Percentiles rank a stretch among this genome's conserved stretches.
Conservation (phyloP, 2,113 vertebrate species). For the Cisticola juncidis region DNA sequence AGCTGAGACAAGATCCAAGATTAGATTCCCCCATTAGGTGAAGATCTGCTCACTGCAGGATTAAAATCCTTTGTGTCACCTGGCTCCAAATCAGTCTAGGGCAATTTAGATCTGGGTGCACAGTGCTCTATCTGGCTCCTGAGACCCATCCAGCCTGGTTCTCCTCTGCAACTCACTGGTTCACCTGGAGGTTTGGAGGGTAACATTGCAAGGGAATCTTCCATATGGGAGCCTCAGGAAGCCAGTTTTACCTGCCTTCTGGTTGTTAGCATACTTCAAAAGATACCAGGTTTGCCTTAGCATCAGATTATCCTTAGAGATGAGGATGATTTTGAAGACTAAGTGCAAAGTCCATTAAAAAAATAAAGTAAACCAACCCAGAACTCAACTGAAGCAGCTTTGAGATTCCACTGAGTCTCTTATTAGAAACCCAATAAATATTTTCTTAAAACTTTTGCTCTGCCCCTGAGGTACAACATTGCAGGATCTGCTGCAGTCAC, state of each 20-base stretch:
- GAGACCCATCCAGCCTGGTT: not conserved
- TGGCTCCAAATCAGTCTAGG: not conserved
- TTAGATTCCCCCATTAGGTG: not conserved
- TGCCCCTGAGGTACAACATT: not conserved
- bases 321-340: not conserved
- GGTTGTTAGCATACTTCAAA: not conserved
- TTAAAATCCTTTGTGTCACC: not conserved
- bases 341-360: not conserved
- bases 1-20: conserved; percentile 4
- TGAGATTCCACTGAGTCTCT: not conserved
- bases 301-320: not conserved
- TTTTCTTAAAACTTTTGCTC: not conserved
- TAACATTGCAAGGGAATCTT: not conserved
- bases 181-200: not conserved
- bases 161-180: rapidly evolving
- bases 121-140: not conserved
- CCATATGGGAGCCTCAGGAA: not conserved
- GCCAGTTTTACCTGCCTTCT: conserved; percentile 2
- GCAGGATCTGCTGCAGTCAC: not conserved
- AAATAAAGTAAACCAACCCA: not conserved
- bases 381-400: not conserved
- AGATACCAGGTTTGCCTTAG: not conserved
- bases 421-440: not conserved
- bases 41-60: not conserved
- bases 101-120: not conserved